Evolutionary conservation across 1,140 invertebrate species (phyloP).

Genomic region (Drosophila burlai): DNA sequence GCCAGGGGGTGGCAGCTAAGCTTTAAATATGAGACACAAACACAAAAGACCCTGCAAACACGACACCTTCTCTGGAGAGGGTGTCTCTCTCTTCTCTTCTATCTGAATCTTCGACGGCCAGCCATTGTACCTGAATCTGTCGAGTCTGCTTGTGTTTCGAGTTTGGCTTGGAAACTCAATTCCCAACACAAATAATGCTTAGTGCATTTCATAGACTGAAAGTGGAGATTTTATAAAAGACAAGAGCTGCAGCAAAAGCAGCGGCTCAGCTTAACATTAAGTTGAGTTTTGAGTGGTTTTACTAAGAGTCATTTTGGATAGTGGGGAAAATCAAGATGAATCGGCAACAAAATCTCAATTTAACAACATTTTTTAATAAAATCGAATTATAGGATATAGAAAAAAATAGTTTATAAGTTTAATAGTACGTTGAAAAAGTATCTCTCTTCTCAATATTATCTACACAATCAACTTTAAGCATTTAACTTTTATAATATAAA

Average conservation of each 20-base stretch:
- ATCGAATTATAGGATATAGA: no score
- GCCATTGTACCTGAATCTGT: constrained; percentile 1
- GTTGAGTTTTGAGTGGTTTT: background rate
- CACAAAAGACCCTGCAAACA: constrained; percentile 17
- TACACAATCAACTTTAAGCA: background rate
- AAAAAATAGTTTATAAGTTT: no score
- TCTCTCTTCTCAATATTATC: background rate
- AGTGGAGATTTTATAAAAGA: background rate
- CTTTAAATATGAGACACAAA: constrained; percentile 34
- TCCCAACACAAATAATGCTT: constrained; percentile 16
- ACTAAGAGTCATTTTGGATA: no score
- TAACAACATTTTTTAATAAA: no score
- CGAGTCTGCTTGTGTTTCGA: constrained; percentile 11
- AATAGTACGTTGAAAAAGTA: no score
- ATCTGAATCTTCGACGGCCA: constrained; percentile 6
- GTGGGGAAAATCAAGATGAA: no score
- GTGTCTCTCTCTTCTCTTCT: background rate
- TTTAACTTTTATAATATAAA: background rate
- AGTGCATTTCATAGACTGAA: constrained; percentile 1
- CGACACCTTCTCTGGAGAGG: constrained; percentile 16
- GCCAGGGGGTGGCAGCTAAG: constrained; percentile 13
- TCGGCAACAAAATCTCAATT: no score
- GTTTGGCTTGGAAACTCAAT: constrained; percentile 19
- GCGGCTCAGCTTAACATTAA: background rate
- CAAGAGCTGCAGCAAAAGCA: background rate